Conservation (phyloP, 2,888 invertebrate species). For the Resseliella maxima region DNA sequence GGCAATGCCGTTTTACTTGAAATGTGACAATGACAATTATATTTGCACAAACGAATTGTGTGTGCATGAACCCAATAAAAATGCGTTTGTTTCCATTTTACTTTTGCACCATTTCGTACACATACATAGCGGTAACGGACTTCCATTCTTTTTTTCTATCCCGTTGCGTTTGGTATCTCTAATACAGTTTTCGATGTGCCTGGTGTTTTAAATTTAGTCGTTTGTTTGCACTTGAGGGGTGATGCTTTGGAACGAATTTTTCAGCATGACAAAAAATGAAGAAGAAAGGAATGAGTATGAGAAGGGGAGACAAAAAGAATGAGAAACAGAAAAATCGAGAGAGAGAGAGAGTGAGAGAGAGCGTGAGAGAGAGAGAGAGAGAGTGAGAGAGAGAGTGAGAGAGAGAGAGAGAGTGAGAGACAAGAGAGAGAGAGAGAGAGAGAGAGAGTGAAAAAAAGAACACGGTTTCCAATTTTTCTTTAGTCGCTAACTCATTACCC, state of each 20-base stretch:
- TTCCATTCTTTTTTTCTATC: background rate
- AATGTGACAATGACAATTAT: conserved; percentile 44
- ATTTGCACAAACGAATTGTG: conserved; percentile 44
- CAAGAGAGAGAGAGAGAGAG: no score
- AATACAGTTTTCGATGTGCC: background rate
- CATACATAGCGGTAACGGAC: no score
- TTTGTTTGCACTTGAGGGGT: conserved; percentile 15
- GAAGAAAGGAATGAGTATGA: no score
- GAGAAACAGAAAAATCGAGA: no score
- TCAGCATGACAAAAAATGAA: no score
- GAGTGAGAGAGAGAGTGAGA: no score
- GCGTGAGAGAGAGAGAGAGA: no score
- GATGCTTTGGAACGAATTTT: background rate
- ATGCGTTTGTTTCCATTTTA: conserved; percentile 17
- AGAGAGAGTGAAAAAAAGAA: no score
- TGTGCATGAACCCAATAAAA: conserved; percentile 18
- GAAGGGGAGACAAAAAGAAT: no score
- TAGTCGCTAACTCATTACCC: background rate
- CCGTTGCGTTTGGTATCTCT: background rate
- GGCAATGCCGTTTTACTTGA: background rate
- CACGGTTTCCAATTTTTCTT: background rate
- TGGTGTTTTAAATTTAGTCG: background rate
- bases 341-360: no score
- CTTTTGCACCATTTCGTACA: no score
- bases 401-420: no score